Evolutionary conservation across 2,113 vertebrate genomes (phyloP).

Genomic region (Hassar affinis): DNA sequence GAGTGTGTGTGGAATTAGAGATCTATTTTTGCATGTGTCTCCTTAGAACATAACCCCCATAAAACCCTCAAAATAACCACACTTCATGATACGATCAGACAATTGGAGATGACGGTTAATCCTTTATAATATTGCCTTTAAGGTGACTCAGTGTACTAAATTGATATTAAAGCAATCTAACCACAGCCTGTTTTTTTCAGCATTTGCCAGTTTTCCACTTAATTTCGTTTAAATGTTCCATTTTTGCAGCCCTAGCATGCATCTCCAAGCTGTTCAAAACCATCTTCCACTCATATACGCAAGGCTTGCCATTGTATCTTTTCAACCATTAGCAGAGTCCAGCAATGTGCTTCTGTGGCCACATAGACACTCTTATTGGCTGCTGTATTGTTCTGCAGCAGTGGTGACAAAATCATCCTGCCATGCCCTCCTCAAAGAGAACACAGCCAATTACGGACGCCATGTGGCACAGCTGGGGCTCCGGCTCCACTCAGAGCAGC

Average conservation of each 20-base stretch:
- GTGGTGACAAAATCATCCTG: constrained; percentile 1
- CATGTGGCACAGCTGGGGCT: constrained; percentile 38
- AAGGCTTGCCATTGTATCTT: neutral
- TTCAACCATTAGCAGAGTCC: neutral
- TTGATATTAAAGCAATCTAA: neutral
- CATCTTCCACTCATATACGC: neutral
- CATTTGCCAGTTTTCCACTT: neutral
- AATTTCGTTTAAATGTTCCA: neutral
- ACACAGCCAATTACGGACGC: constrained; percentile 10
- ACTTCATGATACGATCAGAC: constrained; percentile 19
- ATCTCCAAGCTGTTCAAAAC: neutral
- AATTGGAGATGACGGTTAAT: constrained; percentile 1
- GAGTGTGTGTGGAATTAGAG: constrained; percentile 24
- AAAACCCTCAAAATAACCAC: constrained; percentile 25
- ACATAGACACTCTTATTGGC: constrained; percentile 2
- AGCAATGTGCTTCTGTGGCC: neutral
- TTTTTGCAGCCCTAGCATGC: neutral
- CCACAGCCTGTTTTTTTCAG: neutral
- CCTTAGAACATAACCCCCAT: neutral
- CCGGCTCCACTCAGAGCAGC: neutral
- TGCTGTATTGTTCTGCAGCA: neutral
- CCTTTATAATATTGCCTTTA: constrained; percentile 11
- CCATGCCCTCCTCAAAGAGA: constrained; percentile 9
- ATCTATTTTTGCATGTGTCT: constrained; percentile 46
- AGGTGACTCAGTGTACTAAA: neutral